Evolutionary conservation across 1,140 invertebrate species (phyloP).

Genomic region (Leguminivora glycinivorella): DNA sequence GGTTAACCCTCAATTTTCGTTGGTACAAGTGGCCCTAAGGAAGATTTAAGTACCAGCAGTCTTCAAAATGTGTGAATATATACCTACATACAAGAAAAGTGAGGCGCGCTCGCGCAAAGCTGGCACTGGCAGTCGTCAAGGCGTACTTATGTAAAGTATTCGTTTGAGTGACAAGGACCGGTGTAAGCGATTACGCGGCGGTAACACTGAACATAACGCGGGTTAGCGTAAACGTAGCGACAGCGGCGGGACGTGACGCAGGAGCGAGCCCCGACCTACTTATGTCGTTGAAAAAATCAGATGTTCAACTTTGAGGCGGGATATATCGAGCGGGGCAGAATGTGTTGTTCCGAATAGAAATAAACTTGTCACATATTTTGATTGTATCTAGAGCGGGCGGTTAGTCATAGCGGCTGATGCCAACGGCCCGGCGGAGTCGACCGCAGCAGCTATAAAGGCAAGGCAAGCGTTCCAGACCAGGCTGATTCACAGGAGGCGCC

Average conservation of each 20-base stretch:
- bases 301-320: slow-evolving; percentile 69
- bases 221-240: slow-evolving; percentile 70
- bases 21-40: too few relatives aligned
- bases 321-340: slow-evolving; percentile 69
- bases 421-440: slow-evolving; percentile 64
- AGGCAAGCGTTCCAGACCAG: slow-evolving; percentile 62
- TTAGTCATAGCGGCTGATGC: slow-evolving; percentile 76
- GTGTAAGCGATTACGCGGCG: slow-evolving; percentile 28
- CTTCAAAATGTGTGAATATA: neutral
- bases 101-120: neutral
- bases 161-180: slow-evolving; percentile 21
- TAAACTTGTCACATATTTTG: slow-evolving; percentile 79
- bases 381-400: slow-evolving; percentile 77
- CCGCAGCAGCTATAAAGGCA: slow-evolving; percentile 73
- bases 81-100: neutral
- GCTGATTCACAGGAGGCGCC: slow-evolving; percentile 75
- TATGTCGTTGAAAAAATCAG: slow-evolving; percentile 76
- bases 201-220: slow-evolving; percentile 51
- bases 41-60: neutral
- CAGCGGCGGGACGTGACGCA: slow-evolving; percentile 63
- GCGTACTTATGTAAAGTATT: slow-evolving; percentile 24
- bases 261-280: slow-evolving; percentile 74
- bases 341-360: slow-evolving; percentile 76
- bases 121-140: slow-evolving; percentile 20
- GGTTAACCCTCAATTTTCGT: too few relatives aligned